Percentiles rank a stretch among this genome's conserved stretches.
phyloP scores from a whole-genome alignment of 2,113 vertebrate genomes.

The Perca fluviatilis region DNA sequence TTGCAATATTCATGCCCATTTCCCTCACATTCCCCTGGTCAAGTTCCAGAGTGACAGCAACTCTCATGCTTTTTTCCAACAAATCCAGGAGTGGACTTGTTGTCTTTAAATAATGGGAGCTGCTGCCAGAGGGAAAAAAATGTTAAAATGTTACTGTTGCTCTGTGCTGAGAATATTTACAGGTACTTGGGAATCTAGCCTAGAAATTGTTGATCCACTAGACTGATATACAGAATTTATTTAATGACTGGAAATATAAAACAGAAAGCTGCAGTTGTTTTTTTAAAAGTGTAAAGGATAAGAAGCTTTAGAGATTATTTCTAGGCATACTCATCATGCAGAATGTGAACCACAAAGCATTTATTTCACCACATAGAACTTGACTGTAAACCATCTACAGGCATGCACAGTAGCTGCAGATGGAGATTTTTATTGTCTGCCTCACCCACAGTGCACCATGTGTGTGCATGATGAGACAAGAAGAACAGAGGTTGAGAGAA shows the following conservation, averaged over 20 bases:
- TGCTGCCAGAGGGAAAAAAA: conserved; percentile 9
- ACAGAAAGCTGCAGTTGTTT: conserved; percentile 35
- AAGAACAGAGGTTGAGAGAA: conserved; percentile 23
- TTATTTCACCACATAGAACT: conserved; percentile 18
- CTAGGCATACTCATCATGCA: conserved; percentile 22
- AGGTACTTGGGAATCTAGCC: conserved; percentile 12
- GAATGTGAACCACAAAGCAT: conserved; percentile 22
- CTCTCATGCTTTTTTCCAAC: conserved; percentile 23
- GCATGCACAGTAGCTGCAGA: conserved; percentile 15
- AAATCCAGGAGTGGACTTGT: conserved; percentile 42
- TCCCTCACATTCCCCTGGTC: conserved; percentile 62
- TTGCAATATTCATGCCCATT: conserved; percentile 74
- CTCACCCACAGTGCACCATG: neutral
- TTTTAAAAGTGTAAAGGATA: conserved; percentile 34
- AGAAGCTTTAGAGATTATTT: conserved; percentile 52
- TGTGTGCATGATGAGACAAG: conserved; percentile 21
- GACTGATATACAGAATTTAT: conserved; percentile 34
- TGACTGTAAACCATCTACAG: conserved; percentile 30
- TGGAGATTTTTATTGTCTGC: conserved; percentile 35
- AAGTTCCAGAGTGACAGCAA: conserved; percentile 43
- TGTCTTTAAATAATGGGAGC: conserved; percentile 44
- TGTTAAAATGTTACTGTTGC: neutral
- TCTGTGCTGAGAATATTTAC: conserved; percentile 34
- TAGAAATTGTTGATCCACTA: conserved; percentile 17
- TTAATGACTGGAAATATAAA: conserved; percentile 39